Evolutionary conservation across 30 jellyfish, hydroid and myxozoan genomes (phyloP).

Genomic region (Turritopsis rubra): DNA sequence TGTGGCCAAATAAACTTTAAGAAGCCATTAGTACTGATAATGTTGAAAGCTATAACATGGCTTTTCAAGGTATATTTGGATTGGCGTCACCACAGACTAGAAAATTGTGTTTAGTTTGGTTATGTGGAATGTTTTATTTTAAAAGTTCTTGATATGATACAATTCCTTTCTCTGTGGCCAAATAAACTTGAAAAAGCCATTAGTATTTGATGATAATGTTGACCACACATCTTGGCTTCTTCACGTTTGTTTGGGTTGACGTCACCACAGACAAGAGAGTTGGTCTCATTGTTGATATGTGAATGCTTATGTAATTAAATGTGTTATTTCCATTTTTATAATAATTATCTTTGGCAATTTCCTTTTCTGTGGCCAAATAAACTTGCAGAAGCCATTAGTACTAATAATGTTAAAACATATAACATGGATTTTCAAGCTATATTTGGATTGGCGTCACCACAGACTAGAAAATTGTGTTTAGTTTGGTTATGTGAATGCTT

Average conservation of each 20-base stretch:
- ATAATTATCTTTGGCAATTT: background rate
- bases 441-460: too few species aligned
- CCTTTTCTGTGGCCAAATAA: too few species aligned
- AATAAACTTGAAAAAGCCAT: background rate
- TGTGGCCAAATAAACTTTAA: background rate
- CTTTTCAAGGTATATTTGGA: background rate
- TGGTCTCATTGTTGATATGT: background rate
- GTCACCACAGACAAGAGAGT: background rate
- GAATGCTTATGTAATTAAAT: background rate
- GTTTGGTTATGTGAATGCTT: too few species aligned
- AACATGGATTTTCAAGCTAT: too few species aligned
- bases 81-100: background rate
- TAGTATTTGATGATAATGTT: too few species aligned
- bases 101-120: background rate
- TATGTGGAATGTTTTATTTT: background rate
- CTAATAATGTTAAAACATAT: too few species aligned
- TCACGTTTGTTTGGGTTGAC: background rate
- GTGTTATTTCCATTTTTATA: background rate
- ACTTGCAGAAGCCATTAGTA: too few species aligned
- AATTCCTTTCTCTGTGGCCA: background rate
- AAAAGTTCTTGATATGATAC: background rate
- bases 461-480: too few species aligned
- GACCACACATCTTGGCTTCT: background rate
- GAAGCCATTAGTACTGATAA: background rate
- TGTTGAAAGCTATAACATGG: background rate